Base-by-base conservation (phyloP, 2,797 vertebrate genomes). In the Epinephelus malabaricus region DNA sequence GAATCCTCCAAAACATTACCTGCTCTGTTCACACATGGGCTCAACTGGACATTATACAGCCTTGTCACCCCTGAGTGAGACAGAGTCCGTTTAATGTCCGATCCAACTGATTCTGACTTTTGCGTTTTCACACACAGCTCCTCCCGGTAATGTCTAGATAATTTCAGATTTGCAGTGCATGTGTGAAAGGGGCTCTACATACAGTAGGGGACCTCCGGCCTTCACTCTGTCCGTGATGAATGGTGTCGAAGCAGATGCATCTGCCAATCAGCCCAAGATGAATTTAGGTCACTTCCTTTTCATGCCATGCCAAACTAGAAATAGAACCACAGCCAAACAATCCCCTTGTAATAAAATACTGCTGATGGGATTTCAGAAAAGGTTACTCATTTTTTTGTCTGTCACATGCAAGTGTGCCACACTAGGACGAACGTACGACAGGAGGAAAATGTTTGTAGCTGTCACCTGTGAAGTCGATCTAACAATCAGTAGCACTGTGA, bases 251-350 rank as follows among this genome's bases (percentile, higher is more conserved):
- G 53, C 83, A 92, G 92, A 92, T 90, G 88, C 85, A 90, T 94
- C 88, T 88, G 90, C 84, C 92, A 92, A 83, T 94, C 90, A 91
- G 78, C 71, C 76, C 62, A 65, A 73, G 73, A 93, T 88, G 81
- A 91, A 92, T 89, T 84, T 75, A 91, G 81, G 75, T 83, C 83
- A 82, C 82, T 91, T 90, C 86, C 84, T 89, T 78, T 79, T 81
- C 78, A 84, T 85, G 74, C 74, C 87, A 80, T 89, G 78, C 79
- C 84, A 77, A 79, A 85, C 82, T 66, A 53, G 30, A 82, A 90
- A 84, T 87, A 85, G 68, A 67, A 60, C 45, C 25, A 60, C 13
- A 6, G 43, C 60, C 66, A 68, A 86, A 79, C 64, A 83, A 81
- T 78, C 74, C 45, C 45, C 65, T 69, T 79, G 82, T 81, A 88